Percentiles rank a stretch among this genome's conserved stretches.
phyloP scores from a whole-genome alignment of 1,140 invertebrate genomes.

The fruit fly (Drosophila melanogaster) region DNA sequence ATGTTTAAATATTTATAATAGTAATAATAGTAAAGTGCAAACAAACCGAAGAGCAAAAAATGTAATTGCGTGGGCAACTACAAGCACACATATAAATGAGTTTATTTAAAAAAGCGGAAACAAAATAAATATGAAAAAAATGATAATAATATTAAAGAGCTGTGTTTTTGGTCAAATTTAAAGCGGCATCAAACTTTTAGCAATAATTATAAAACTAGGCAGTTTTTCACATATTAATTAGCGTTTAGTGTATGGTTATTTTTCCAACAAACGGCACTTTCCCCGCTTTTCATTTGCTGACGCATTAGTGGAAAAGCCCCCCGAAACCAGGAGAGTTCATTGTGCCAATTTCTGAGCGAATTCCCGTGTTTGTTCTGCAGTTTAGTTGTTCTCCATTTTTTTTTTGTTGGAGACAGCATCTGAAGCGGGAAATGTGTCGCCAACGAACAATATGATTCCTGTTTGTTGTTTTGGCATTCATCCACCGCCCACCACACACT shows the following conservation, averaged over 20 bases:
- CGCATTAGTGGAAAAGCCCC: conserved; percentile 55
- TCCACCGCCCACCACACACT: conserved; percentile 45
- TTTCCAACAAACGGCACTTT: conserved; percentile 22
- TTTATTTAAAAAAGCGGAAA: conserved; percentile 59
- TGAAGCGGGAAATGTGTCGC: conserved; percentile 63
- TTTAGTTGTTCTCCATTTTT: conserved; percentile 15
- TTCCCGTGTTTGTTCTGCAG: conserved; percentile 35
- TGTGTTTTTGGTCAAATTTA: conserved; percentile 2
- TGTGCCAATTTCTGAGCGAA: conserved; percentile 64
- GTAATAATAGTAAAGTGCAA: conserved; percentile 64
- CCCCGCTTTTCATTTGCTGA: conserved; percentile 8
- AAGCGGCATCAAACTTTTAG: not conserved
- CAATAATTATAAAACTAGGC: not conserved
- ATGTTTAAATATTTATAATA: conserved; percentile 81
- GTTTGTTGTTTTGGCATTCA: conserved; percentile 43
- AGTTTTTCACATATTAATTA: conserved; percentile 30
- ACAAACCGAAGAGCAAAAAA: conserved; percentile 38
- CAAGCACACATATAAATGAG: conserved; percentile 51
- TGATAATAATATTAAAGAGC: conserved; percentile 45
- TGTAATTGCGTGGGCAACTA: conserved; percentile 45
- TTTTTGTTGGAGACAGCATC: conserved; percentile 11
- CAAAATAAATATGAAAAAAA: conserved; percentile 46
- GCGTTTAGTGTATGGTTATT: conserved; percentile 9
- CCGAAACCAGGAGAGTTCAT: conserved; percentile 63
- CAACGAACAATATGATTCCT: conserved; percentile 57